Conservation (phyloP, 2,888 invertebrate species). For the Meteorus cinctellus region DNA sequence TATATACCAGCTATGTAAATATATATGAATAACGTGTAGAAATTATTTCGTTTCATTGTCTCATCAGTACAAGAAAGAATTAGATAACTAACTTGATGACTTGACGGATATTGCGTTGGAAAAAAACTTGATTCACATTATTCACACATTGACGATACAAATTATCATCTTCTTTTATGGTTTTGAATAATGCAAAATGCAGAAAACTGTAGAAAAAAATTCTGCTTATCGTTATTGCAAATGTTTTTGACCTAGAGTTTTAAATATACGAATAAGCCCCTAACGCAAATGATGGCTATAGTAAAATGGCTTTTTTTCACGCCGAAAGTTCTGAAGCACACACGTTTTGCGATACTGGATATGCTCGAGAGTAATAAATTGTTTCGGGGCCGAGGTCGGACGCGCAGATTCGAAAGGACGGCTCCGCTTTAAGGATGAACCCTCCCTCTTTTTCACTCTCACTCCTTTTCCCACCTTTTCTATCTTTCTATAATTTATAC, state of each 20-base stretch:
- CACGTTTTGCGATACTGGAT: conserved; percentile 25
- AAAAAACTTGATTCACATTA: too few relatives aligned
- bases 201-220: neutral
- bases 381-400: conserved; percentile 63
- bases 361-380: conserved; percentile 59
- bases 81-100: too few relatives aligned
- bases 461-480: conserved; percentile 15
- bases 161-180: too few relatives aligned
- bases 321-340: conserved; percentile 36
- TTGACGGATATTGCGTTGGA: too few relatives aligned
- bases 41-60: too few relatives aligned
- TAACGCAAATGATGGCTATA: conserved; percentile 9
- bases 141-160: too few relatives aligned
- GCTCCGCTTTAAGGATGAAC: conserved; percentile 48
- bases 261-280: neutral
- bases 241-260: conserved; percentile 9
- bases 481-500: neutral
- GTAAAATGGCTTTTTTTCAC: conserved; percentile 22
- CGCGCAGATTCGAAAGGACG: conserved; percentile 60
- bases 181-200: too few relatives aligned
- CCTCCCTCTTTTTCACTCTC: conserved; percentile 27
- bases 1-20: neutral
- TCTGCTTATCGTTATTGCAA: neutral
- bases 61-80: neutral
- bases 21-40: neutral